Evolutionary conservation across 2,888 invertebrate species (phyloP), one percentile per base, ranked within the genome.

Genomic region (Chironomus riparius): DNA sequence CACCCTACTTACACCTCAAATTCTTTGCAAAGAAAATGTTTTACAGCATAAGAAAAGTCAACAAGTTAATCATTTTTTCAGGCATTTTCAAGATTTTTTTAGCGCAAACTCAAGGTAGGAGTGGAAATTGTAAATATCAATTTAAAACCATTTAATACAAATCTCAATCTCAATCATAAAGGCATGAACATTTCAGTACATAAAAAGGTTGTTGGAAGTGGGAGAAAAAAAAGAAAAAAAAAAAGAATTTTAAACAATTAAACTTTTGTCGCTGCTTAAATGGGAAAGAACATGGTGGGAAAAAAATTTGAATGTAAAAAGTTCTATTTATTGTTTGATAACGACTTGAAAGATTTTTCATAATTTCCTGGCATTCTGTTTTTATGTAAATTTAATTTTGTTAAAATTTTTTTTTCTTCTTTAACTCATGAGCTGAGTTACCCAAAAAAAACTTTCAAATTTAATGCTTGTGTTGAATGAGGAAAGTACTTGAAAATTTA

Each of bases 371-470:
- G 65, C 24, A 13, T 65, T 21, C 22, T 22, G 22, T 21, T 13
- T 65, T 65, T 65, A 65, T 65, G 65, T 65, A 65, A 65, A 65
- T 65, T 65, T 65, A 65, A 65, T 65, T 65, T 65, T 65, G 21
- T 65, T 65, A 15, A 15, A 5, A 21, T 62, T 62, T 62, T 62
- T n/a, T n/a, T n/a, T n/a, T n/a, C n/a, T n/a, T 62, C 62, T 12
- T 21, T 22, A 12, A 62, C 4, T 22, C 21, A 62, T 62, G 6
- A 21, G 22, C 18, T 50, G n/a, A 50, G 15, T 50, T 50, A n/a
- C n/a, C 15, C 50, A 56, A 50, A 50, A 50, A 50, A 50, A 56
- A 56, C 7, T 56, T 10, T 10, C 15, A 56, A 18, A 5, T 18
- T 18, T 56, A 18, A 50, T 56, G 4, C 56, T 56, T n/a, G 56